phyloP scores from a whole-genome alignment of 2,797 vertebrate species.

The Glyptemys insculpta region DNA sequence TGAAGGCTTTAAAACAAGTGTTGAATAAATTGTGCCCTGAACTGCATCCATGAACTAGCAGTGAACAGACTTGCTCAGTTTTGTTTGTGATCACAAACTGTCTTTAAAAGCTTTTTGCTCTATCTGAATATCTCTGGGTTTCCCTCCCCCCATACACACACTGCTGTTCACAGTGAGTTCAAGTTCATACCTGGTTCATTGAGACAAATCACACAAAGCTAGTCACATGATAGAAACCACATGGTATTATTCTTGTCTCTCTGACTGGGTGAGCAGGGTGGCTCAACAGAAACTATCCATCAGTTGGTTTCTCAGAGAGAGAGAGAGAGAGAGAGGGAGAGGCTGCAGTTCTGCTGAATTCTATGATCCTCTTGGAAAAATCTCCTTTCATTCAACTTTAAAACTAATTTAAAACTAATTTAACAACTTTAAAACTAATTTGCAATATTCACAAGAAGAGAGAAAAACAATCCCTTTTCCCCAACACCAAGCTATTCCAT shows the following conservation, averaged over 20 bases:
- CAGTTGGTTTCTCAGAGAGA: not conserved
- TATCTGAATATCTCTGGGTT: not conserved
- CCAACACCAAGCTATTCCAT: not conserved
- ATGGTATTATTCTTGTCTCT: not conserved
- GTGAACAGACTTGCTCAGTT: not conserved
- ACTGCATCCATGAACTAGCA: rapidly evolving
- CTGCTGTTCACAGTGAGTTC: not conserved
- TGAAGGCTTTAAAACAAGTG: not conserved
- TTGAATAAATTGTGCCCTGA: not conserved
- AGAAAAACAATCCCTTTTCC: not conserved
- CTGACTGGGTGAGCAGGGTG: not conserved
- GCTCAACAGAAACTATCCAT: not conserved
- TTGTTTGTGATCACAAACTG: not conserved
- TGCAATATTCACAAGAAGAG: not conserved
- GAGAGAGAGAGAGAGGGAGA: not conserved
- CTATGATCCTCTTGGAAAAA: not conserved
- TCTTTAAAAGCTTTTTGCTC: not conserved
- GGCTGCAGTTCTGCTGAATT: not conserved
- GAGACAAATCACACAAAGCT: not conserved
- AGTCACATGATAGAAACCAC: not conserved
- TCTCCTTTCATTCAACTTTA: not conserved
- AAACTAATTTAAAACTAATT: not conserved
- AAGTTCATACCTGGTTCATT: not conserved
- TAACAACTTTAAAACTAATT: not conserved
- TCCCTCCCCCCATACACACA: rapidly evolving